A percentile compares a stretch with the other conserved stretches of the same genome.
phyloP scores from a whole-genome alignment of 2,797 vertebrate species.

The Tinamus major region DNA sequence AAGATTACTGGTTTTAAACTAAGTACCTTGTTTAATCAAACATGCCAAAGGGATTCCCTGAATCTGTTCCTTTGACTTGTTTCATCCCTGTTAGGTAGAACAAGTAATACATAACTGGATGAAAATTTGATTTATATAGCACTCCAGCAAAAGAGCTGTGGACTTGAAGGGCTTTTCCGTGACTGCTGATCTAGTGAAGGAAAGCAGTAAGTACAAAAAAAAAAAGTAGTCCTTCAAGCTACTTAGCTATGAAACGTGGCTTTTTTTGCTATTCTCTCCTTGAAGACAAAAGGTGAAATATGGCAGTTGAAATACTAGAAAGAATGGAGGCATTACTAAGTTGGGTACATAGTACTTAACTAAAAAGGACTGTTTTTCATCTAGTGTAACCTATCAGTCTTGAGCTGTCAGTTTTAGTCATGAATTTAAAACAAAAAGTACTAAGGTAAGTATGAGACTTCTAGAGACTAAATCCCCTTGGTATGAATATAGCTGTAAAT shows the following conservation, averaged over 20 bases:
- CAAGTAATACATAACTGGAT: neutral
- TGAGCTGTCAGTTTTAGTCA: neutral
- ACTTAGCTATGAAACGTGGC: neutral
- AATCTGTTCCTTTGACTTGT: neutral
- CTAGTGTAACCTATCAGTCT: neutral
- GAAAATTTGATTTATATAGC: neutral
- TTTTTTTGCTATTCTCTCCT: neutral
- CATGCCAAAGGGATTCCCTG: neutral
- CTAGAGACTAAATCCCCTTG: neutral
- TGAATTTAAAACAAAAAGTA: neutral
- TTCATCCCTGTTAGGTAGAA: neutral
- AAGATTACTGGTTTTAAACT: neutral
- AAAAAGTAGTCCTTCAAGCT: neutral
- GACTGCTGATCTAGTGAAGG: neutral
- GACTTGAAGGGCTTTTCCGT: neutral
- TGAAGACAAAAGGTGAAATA: neutral
- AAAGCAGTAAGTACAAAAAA: neutral
- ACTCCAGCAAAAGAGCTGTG: neutral
- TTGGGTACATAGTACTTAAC: neutral
- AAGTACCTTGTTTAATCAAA: neutral
- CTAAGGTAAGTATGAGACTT: neutral
- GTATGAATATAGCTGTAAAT: neutral
- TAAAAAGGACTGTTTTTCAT: neutral
- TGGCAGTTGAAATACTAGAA: neutral
- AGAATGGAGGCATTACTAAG: neutral